Evolutionary conservation across 2,888 invertebrate species (phyloP).

Genomic region (Chaetogeoica ovagalla): DNA sequence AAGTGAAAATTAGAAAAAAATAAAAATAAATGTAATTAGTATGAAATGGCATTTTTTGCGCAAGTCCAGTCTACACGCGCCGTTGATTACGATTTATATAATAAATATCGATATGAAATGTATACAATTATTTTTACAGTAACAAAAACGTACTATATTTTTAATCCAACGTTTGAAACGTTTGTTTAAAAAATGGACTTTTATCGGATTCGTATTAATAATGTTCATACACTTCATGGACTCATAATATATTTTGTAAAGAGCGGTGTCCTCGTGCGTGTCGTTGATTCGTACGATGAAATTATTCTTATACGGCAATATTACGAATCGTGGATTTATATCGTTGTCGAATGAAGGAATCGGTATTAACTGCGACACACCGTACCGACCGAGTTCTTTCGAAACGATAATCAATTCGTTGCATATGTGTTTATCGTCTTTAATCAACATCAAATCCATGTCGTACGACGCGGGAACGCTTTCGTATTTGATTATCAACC

Average conservation of each 20-base stretch:
- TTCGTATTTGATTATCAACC: not conserved
- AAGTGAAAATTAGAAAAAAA: no score
- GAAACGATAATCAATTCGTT: not conserved
- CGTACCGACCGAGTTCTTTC: not conserved
- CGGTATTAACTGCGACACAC: not conserved
- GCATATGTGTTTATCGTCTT: not conserved
- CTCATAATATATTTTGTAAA: constrained; percentile 4
- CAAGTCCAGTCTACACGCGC: no score
- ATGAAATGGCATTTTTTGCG: no score
- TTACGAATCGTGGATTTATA: not conserved
- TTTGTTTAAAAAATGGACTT: constrained; percentile 8
- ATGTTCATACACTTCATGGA: constrained; percentile 18
- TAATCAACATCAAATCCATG: not conserved
- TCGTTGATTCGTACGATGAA: not conserved
- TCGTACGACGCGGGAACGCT: not conserved
- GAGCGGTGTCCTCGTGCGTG: not conserved
- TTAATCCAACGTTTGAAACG: not conserved
- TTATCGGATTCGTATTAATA: not conserved
- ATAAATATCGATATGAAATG: no score
- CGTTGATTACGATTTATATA: no score
- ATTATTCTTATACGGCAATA: not conserved
- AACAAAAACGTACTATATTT: not conserved
- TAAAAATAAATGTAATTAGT: no score
- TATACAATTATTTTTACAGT: no score
- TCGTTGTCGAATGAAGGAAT: not conserved